Conservation (phyloP, 2,888 invertebrate species). For the Chrysomela aeneicollis region DNA sequence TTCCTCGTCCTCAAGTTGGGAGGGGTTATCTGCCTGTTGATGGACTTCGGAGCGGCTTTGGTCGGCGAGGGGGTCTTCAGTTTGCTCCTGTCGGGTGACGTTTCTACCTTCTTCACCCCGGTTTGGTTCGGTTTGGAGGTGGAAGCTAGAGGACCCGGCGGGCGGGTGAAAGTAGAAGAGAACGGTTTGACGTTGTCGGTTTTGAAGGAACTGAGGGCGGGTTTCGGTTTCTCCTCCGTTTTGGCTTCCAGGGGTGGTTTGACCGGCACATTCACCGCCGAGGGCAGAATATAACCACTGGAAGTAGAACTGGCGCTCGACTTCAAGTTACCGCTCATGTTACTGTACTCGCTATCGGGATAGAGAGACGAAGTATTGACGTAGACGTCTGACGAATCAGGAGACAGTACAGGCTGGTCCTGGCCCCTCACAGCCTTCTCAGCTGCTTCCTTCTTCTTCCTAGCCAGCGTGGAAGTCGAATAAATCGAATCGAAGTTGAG, state of each 20-base stretch:
- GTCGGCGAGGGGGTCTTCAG: constrained; percentile 36
- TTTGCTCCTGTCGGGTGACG: constrained; percentile 39
- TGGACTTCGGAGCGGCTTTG: constrained; percentile 44
- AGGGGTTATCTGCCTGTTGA: constrained; percentile 58
- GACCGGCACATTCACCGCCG: constrained; percentile 73
- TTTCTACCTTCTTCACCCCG: constrained; percentile 37
- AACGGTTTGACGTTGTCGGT: constrained; percentile 47
- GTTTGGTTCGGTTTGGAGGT: constrained; percentile 33
- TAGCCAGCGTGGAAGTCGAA: constrained; percentile 75
- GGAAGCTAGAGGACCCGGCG: constrained; percentile 44
- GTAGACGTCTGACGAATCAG: constrained; percentile 64
- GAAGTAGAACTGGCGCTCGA: constrained; percentile 69
- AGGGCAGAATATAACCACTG: constrained; percentile 77
- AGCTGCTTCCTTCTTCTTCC: constrained; percentile 67
- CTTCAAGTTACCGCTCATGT: constrained; percentile 62
- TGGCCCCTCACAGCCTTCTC: constrained; percentile 49
- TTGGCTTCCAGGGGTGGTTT: constrained; percentile 39
- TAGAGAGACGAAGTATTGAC: constrained; percentile 65
- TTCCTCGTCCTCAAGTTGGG: constrained; percentile 62
- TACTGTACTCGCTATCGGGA: constrained; percentile 69
- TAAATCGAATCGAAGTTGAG: constrained; percentile 88
- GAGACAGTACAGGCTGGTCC: constrained; percentile 47
- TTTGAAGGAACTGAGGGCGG: constrained; percentile 51
- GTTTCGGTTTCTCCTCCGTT: constrained; percentile 35
- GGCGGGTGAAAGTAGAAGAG: constrained; percentile 45